Evolutionary conservation across 2,113 vertebrate genomes (phyloP), one percentile per base, ranked within the genome.

Genomic region (Egretta garzetta): DNA sequence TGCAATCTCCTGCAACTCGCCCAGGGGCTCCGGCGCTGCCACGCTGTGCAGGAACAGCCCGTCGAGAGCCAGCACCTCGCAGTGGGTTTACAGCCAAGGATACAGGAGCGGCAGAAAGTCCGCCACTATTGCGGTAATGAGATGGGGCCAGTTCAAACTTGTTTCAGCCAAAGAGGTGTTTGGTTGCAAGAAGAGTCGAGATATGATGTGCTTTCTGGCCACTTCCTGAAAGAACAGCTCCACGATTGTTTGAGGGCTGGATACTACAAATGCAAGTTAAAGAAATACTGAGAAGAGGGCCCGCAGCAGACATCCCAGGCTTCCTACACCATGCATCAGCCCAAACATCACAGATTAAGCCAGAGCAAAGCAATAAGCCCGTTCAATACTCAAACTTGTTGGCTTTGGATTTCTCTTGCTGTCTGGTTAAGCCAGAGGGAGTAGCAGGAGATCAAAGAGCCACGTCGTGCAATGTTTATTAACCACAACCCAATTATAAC

Each of bases 161-260:
- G 97, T 97, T 26, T 98, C 96, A 45, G 93, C 96, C 91, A 98
- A 80, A 71, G 96, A 93, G 30, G 97, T 53, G 82, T 98, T 98
- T 32, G 98, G 98, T 52, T 99, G 98, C 45, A 96, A 95, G 95
- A 99, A 99, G 41, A 99, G 98, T 81, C 99, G 98, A 56, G 98
- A 98, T 49, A 99, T 82, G 67, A 99, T 99, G 81, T 98, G 95
- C 91, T 98, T 99, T 90, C 99, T 98, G 67, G 98, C 99, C 67
- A 98, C 98, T 12, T 99, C 99, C 97, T 99, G 99, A 60, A 99
- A 99, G 97, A 99, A 99, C 56, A 99, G 98, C 95, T 99, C 99
- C 98, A 99, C 98, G 14, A 99, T 96, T 1, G 99, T 99, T 96
- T 99, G 99, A 87, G 99, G 99, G 88, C 98, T 97, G 3, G 99